Evolutionary conservation across 2,797 vertebrate genomes (phyloP), one percentile per base, ranked within the genome.

Genomic region (Poeciliopsis gracilis): DNA sequence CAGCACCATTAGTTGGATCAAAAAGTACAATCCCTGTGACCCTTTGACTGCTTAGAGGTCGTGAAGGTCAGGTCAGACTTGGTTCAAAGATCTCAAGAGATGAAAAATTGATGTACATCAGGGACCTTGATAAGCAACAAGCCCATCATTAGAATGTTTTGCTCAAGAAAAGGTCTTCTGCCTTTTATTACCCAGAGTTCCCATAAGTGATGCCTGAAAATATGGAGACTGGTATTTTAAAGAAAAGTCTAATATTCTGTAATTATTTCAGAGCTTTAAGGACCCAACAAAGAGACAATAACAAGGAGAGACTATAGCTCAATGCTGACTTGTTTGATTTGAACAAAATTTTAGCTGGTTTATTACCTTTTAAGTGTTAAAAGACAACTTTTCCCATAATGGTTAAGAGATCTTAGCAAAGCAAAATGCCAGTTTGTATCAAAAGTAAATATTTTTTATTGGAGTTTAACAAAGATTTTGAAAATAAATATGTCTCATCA

Each of bases 31-130:
- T 72, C 53, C 47, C 67, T 71, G 82, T 83, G 88, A 89, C 84
- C 87, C 79, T 57, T 43, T 89, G 91, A 94, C 82, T 92, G 91
- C 94, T 93, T 87, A 83, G 72, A 88, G 89, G 89, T 92, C 88
- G 82, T 61, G 43, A 73, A 88, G 88, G 88, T 88, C 87, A 90
- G 90, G 91, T 94, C 91, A 90, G 55, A 61, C 67, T 79, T 57
- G 85, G 94, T 93, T 95, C 92, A 95, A 87, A 77, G 86, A 92
- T 80, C 81, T 88, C 88, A 82, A 76, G 75, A 89, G 80, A 88
- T 93, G 81, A 94, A 88, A 93, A 93, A 95, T 86, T 28, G 33
- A 90, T 79, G 78, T 55, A 73, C 69, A 83, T 78, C 53, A 36
- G 83, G 74, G 74, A 82, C 51, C 73, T 43, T 25, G 11, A 84